Conservation (phyloP, 1,140 invertebrate species). For the Phocides pigmalion region DNA sequence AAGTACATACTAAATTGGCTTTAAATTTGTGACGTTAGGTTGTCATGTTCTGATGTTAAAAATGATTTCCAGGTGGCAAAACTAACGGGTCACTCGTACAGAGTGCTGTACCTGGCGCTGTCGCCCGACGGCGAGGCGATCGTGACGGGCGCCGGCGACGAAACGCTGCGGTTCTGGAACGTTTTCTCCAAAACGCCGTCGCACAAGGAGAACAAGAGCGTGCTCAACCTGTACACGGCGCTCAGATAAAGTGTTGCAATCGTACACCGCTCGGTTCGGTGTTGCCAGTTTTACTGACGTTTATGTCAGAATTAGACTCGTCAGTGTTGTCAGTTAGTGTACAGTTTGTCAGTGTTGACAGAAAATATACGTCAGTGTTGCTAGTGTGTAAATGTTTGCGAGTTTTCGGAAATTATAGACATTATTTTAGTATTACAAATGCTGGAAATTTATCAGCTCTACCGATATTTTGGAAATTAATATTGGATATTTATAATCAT, state of each 20-base stretch:
- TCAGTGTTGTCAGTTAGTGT: background rate
- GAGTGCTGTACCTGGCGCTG: conserved; percentile 98
- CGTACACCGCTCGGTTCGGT: background rate
- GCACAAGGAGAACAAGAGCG: conserved; percentile 97
- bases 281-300: background rate
- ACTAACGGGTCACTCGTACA: conserved; percentile 98
- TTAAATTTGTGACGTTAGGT: too few relatives aligned
- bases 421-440: background rate
- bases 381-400: background rate
- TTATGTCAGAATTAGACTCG: background rate
- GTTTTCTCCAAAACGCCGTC: conserved; percentile 98
- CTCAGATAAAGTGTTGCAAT: conserved; percentile 83
- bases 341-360: background rate
- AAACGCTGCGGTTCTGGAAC: conserved; percentile 99
- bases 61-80: conserved; percentile 93
- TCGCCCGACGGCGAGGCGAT: conserved; percentile 99
- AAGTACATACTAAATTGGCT: too few relatives aligned
- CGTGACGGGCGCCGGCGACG: conserved; percentile 99
- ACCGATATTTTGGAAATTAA: too few relatives aligned
- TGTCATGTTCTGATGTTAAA: too few relatives aligned
- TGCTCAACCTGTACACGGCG: conserved; percentile 97
- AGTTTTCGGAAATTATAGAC: background rate
- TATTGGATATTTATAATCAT: too few relatives aligned
- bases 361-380: background rate
- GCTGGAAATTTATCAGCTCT: too few relatives aligned